A percentile compares a stretch with the other conserved stretches of the same genome.
Conservation (phyloP, 2,113 vertebrate species). For the Myotis lucifugus region DNA sequence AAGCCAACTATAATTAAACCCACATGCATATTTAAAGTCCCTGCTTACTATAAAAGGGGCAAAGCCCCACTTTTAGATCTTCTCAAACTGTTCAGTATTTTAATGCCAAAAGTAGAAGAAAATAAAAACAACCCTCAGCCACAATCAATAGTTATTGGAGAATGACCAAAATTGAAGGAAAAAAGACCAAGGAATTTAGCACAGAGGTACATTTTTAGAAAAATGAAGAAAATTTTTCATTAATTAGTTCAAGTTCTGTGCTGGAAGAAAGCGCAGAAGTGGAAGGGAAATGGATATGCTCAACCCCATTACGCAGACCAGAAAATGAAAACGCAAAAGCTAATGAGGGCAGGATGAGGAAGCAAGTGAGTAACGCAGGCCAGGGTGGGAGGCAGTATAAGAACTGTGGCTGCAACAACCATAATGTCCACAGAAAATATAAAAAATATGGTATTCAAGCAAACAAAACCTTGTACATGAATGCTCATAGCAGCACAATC, state of each 20-base stretch:
- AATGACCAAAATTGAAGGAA: neutral
- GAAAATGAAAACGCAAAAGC: neutral
- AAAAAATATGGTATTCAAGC: neutral
- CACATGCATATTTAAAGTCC: slow-evolving; percentile 34
- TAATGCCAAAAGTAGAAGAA: neutral
- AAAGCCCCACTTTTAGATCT: slow-evolving; percentile 10
- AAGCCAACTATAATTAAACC: slow-evolving; percentile 67
- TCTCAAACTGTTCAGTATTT: slow-evolving; percentile 37
- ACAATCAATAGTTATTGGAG: slow-evolving; percentile 27
- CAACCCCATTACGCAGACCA: neutral
- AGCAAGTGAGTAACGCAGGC: neutral
- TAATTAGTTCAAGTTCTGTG: slow-evolving; percentile 10
- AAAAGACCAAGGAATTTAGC: slow-evolving; percentile 6
- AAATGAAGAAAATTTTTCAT: neutral
- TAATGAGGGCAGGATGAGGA: neutral
- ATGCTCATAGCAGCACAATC: neutral
- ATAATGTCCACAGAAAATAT: neutral
- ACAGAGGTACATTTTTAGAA: neutral
- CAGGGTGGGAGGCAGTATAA: neutral
- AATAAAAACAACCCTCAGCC: neutral
- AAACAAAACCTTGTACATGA: neutral
- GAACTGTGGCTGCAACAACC: neutral
- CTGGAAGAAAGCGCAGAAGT: neutral
- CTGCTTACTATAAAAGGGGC: slow-evolving; percentile 11
- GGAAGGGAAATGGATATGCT: neutral